Conservation (phyloP, 2,888 invertebrate genomes). For the Chloromyia formosa region DNA sequence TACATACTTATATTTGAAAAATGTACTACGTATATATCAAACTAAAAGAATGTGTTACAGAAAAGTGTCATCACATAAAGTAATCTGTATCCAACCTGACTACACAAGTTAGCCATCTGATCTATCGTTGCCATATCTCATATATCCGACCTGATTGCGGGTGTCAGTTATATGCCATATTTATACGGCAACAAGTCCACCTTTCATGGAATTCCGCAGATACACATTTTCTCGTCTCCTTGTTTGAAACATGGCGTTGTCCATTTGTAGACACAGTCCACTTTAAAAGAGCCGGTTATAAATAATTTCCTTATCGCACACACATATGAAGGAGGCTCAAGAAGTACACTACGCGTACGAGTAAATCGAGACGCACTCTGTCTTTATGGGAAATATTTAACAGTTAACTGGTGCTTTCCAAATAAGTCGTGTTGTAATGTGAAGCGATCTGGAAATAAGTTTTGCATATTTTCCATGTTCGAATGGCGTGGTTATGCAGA, state of each 20-base stretch:
- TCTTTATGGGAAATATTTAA: constrained; percentile 33
- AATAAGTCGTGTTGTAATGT: constrained; percentile 4
- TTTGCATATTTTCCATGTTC: not conserved
- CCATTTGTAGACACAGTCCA: constrained; percentile 6
- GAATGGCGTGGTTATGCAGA: constrained; percentile 13
- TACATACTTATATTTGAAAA: too few species aligned
- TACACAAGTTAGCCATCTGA: too few species aligned
- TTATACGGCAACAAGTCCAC: constrained; percentile 29
- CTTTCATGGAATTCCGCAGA: constrained; percentile 15
- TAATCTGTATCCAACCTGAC: too few species aligned
- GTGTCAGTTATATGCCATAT: constrained; percentile 19
- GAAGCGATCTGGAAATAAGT: constrained; percentile 19
- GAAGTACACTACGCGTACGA: too few species aligned
- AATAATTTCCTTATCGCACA: constrained; percentile 29
- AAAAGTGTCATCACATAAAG: too few species aligned
- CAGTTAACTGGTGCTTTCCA: constrained; percentile 18
- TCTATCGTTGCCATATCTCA: too few species aligned
- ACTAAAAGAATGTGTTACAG: too few species aligned
- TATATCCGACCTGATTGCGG: constrained; percentile 21
- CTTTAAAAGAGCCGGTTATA: constrained; percentile 29
- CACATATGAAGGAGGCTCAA: not conserved
- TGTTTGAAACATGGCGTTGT: not conserved
- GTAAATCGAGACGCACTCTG: not conserved
- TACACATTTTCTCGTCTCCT: constrained; percentile 3
- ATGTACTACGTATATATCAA: too few species aligned